Evolutionary conservation across 2,113 vertebrate species (phyloP), one percentile per base, ranked within the genome.

Genomic region (Archocentrus centrarchus): DNA sequence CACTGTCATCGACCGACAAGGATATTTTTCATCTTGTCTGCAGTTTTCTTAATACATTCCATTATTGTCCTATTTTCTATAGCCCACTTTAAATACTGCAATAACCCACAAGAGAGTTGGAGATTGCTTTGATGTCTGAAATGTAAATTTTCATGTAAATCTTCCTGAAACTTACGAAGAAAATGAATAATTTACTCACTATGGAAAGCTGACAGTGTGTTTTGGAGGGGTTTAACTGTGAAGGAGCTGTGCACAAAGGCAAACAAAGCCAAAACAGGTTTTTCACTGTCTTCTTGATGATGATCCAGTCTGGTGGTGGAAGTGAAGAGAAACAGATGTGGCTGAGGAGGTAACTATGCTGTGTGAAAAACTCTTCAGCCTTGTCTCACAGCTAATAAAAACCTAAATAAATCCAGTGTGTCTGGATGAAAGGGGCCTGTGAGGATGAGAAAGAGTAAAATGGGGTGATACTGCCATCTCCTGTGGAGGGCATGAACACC

Each of bases 101-200:
- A 27, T 50, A 55, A 55, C 68, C 11, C 68, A 53, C 68, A 55
- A 73, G 66, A 50, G 47, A 9, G 18, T 55, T 27, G 32, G 7
- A 53, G 68, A 55, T n/a, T 5, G 2, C 47, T 73, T 73, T 73
- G 68, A 55, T 73, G 47, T 73, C 20, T 73, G 68, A 35, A 73
- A 73, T 73, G 44, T 73, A 73, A 73, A 73, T 73, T 32, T 73
- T 73, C 68, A 73, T 73, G 68, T 73, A 73, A 73, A 73, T 73
- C 47, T 73, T 27, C 41, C 27, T 32, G 66, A 73, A 53, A 32
- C 55, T 55, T 73, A 35, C n/a, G 17, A 55, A 55, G 18, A 35
- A 73, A 73, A n/a, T 73, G 53, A 53, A 55, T 73, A 73, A 73
- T 55, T 73, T 73, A 73, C 27, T 35, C 0, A 18, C 47, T 35